phyloP scores from a whole-genome alignment of 2,888 invertebrate genomes.

The Lasioglossum villosulum region DNA sequence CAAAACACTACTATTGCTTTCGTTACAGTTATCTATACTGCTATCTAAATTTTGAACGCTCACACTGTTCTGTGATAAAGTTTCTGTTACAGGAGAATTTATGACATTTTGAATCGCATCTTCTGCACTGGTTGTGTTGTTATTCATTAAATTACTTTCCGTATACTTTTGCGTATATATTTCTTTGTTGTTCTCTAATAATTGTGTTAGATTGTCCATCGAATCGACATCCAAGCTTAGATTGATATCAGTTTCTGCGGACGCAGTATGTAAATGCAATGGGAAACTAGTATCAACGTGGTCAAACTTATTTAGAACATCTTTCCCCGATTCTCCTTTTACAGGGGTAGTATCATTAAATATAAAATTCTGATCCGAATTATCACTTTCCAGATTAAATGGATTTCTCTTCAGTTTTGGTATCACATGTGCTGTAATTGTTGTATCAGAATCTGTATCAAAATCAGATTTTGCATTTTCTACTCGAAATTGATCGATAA shows the following conservation, averaged over 20 bases:
- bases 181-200: neutral
- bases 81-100: neutral
- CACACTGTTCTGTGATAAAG: neutral
- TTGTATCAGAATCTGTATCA: conserved; percentile 68
- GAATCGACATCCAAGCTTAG: neutral
- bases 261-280: conserved; percentile 10
- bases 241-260: conserved; percentile 16
- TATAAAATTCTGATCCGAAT: conserved; percentile 13
- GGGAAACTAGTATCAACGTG: neutral
- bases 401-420: conserved; percentile 67
- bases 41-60: neutral
- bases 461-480: conserved; percentile 69
- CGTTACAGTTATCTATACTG: neutral
- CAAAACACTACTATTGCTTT: neutral
- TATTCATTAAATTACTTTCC: neutral
- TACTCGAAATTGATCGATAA: conserved; percentile 74
- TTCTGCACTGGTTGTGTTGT: neutral
- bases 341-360: neutral
- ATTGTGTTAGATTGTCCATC: neutral
- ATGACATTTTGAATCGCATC: neutral
- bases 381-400: conserved; percentile 59
- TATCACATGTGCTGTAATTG: conserved; percentile 7
- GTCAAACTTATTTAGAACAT: conserved; percentile 44
- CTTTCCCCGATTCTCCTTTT: neutral
- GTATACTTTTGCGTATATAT: neutral